Conservation (phyloP, 2,888 invertebrate species). For the Mesodorylaimus sp. region DNA sequence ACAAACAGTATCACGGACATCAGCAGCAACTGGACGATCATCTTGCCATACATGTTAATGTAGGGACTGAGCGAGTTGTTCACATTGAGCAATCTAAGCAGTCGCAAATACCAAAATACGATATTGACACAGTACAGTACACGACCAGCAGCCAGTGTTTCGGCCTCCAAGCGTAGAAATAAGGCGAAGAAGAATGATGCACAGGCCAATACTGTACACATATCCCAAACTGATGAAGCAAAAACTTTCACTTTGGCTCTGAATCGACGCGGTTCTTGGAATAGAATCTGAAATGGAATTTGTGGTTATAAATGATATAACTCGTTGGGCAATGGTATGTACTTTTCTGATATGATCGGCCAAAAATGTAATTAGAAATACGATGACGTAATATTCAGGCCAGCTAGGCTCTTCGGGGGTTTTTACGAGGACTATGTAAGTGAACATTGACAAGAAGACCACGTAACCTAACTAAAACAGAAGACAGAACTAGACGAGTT, state of each 20-base stretch:
- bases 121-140: slow-evolving; percentile 54
- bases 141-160: slow-evolving; percentile 41
- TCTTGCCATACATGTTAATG: slow-evolving; percentile 98
- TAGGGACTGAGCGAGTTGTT: slow-evolving; percentile 83
- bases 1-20: slow-evolving; percentile 86
- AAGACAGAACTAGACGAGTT: too few relatives aligned
- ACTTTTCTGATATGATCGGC: slow-evolving; percentile 26
- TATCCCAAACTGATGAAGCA: neutral
- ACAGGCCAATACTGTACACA: slow-evolving; percentile 30
- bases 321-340: neutral
- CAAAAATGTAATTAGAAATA: slow-evolving; percentile 20
- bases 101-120: slow-evolving; percentile 43
- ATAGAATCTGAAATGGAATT: neutral
- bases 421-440: slow-evolving; percentile 22
- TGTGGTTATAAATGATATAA: too few relatives aligned
- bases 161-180: neutral
- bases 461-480: slow-evolving; percentile 6
- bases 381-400: slow-evolving; percentile 20
- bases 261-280: neutral
- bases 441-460: slow-evolving; percentile 19
- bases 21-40: slow-evolving; percentile 86
- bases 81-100: slow-evolving; percentile 83
- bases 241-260: neutral
- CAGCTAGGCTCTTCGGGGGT: slow-evolving; percentile 17
- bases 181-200: slow-evolving; percentile 16